A percentile compares a stretch with the other conserved stretches of the same genome.
phyloP scores from a whole-genome alignment of 2,888 invertebrate species.

The Tubulanus polymorphus region DNA sequence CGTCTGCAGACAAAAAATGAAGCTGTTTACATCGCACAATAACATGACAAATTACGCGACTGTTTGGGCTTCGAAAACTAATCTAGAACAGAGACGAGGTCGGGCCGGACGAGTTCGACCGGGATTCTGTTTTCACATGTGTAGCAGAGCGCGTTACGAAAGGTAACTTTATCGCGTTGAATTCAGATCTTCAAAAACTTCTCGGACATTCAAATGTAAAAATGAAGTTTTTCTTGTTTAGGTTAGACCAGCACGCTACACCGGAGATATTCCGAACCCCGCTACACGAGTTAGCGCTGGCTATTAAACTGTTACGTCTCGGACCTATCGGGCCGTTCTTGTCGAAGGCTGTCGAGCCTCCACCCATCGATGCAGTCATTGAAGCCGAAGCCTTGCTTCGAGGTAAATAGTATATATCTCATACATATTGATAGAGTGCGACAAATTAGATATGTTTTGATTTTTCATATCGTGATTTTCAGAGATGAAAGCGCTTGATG shows the following conservation, averaged over 20 bases:
- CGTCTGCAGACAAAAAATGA: constrained; percentile 75
- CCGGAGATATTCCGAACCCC: constrained; percentile 98
- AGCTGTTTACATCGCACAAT: constrained; percentile 95
- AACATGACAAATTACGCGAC: constrained; percentile 99
- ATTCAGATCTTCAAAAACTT: too few species aligned
- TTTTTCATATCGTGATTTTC: constrained; percentile 34
- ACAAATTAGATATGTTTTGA: background rate
- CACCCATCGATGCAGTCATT: constrained; percentile 95
- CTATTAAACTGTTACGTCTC: constrained; percentile 82
- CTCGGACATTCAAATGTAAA: background rate
- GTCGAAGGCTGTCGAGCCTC: constrained; percentile 88
- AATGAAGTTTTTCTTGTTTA: constrained; percentile 23
- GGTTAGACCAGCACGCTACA: constrained; percentile 72
- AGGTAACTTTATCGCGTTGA: constrained; percentile 43
- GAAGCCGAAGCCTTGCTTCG: constrained; percentile 82
- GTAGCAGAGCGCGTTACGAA: constrained; percentile 58
- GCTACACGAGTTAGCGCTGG: constrained; percentile 87
- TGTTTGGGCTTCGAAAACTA: constrained; percentile 84
- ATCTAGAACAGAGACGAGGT: constrained; percentile 90
- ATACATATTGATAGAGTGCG: background rate
- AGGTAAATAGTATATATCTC: constrained; percentile 35
- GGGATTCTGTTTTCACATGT: constrained; percentile 91
- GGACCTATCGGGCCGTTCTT: constrained; percentile 92
- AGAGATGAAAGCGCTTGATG: constrained; percentile 89
- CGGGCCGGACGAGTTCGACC: constrained; percentile 92